phyloP scores from a whole-genome alignment of 1,140 invertebrate species.

The Zaprionus ghesquierei region DNA sequence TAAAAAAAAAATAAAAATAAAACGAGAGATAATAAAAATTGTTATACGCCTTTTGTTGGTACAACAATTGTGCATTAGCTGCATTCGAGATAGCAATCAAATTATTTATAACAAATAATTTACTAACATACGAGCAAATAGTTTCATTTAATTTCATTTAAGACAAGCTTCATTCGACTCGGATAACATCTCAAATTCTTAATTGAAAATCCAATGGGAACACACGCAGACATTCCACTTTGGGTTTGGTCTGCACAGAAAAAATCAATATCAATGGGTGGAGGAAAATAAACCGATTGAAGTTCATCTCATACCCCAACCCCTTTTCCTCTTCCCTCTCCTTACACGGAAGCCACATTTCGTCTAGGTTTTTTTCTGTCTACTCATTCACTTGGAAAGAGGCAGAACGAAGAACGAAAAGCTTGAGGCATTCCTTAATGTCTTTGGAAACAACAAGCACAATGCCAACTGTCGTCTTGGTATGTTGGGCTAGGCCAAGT shows the following conservation, averaged over 20 bases:
- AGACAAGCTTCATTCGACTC: background rate
- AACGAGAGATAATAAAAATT: constrained; percentile 51
- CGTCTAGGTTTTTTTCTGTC: constrained; percentile 27
- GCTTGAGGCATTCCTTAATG: constrained; percentile 17
- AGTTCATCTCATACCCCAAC: too few species aligned
- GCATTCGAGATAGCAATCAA: constrained; percentile 27
- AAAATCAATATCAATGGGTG: constrained; percentile 14
- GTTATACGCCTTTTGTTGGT: constrained; percentile 7
- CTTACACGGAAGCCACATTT: background rate
- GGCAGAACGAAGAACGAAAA: too few species aligned
- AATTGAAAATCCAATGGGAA: constrained; percentile 30
- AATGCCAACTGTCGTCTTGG: background rate
- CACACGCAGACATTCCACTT: background rate
- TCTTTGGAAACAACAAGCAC: constrained; percentile 2
- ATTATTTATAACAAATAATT: constrained; percentile 6
- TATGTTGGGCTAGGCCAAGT: constrained; percentile 16
- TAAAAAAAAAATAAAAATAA: too few species aligned
- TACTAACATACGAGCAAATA: background rate
- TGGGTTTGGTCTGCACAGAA: too few species aligned
- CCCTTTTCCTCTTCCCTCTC: background rate
- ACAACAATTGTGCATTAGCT: constrained; percentile 49
- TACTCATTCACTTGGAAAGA: constrained; percentile 60
- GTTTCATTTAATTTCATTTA: constrained; percentile 9
- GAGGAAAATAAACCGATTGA: constrained; percentile 24
- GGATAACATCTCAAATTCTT: constrained; percentile 6